These are phyloP conservation scores for Drosophila elegans DNA, from an alignment of 1,140 invertebrate species.

Conservation along the genomic window DNA sequence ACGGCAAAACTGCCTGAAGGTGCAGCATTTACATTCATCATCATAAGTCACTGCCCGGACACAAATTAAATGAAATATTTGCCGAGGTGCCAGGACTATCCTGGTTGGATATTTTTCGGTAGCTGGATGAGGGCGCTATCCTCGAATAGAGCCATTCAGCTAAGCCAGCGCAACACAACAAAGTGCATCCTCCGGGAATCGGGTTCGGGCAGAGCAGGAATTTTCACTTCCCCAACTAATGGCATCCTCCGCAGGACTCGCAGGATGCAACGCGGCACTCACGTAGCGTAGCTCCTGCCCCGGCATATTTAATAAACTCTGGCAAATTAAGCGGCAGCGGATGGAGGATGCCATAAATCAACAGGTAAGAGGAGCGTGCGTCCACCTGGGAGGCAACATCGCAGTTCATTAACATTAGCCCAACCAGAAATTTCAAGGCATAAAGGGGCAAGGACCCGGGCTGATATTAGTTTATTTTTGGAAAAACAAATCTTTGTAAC, in stretches of 20 bases:
- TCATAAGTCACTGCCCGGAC: constrained; percentile 82
- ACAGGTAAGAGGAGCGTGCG: constrained; percentile 48
- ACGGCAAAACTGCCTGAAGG: constrained; percentile 50
- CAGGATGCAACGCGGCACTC: constrained; percentile 57
- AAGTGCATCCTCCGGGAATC: constrained; percentile 55
- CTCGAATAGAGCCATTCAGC: constrained; percentile 50
- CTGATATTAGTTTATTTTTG: constrained; percentile 8
- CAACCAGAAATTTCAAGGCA: constrained; percentile 9
- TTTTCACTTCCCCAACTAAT: constrained; percentile 75
- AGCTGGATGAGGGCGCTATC: not conserved
- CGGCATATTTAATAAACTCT: constrained; percentile 81
- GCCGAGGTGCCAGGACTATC: constrained; percentile 39
- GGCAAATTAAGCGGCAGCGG: constrained; percentile 67
- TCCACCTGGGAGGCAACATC: constrained; percentile 22
- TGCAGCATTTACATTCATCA: constrained; percentile 81
- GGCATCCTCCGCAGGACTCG: constrained; percentile 59
- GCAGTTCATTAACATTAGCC: constrained; percentile 51
- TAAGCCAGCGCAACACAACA: constrained; percentile 55
- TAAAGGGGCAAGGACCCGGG: constrained; percentile 17
- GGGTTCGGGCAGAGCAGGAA: constrained; percentile 57
- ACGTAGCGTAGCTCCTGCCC: constrained; percentile 55
- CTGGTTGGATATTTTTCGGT: constrained; percentile 12
- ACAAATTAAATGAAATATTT: constrained; percentile 81
- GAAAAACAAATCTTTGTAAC: not conserved
- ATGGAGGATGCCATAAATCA: constrained; percentile 49